A percentile compares a stretch with the other conserved stretches of the same genome.
Evolutionary conservation across 1,140 invertebrate species (phyloP).

Genomic region (Nylanderia fulva): DNA sequence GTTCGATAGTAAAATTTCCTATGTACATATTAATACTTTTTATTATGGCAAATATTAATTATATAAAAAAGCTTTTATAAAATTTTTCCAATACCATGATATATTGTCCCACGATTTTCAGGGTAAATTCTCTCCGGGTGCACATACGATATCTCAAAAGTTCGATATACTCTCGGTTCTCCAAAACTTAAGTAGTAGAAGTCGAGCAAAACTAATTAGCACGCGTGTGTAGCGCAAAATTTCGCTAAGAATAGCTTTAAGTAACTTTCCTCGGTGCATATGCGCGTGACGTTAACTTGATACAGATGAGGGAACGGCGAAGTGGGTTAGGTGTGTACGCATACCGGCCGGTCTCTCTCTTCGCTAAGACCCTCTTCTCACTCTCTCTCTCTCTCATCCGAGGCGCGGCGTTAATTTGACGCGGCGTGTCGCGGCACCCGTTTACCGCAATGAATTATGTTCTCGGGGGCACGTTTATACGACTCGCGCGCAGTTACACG

Average conservation of each 20-base stretch:
- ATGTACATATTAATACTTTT: no score
- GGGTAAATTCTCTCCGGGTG: no score
- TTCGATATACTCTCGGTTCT: neutral
- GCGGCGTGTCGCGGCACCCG: conserved; percentile 79
- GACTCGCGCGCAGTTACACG: conserved; percentile 75
- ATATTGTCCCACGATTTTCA: no score
- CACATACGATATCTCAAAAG: neutral
- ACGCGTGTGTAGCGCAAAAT: neutral
- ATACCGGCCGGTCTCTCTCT: conserved; percentile 36
- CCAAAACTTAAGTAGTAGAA: neutral
- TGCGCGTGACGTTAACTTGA: conserved; percentile 34
- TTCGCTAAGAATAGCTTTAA: neutral
- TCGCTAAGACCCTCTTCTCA: conserved; percentile 57
- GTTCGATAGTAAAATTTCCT: no score
- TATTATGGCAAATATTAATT: no score
- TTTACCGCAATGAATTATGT: conserved; percentile 83
- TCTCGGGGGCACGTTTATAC: conserved; percentile 80
- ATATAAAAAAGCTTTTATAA: no score
- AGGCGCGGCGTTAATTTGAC: conserved; percentile 80
- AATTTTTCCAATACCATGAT: no score
- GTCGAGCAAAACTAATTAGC: conserved; percentile 7
- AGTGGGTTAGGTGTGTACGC: neutral
- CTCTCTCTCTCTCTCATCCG: conserved; percentile 54
- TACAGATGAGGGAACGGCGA: conserved; percentile 1
- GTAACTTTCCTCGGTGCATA: conserved; percentile 1